Evolutionary conservation across 2,888 invertebrate genomes (phyloP), one percentile per base, ranked within the genome.

Genomic region (Tetrapedia diversipes): DNA sequence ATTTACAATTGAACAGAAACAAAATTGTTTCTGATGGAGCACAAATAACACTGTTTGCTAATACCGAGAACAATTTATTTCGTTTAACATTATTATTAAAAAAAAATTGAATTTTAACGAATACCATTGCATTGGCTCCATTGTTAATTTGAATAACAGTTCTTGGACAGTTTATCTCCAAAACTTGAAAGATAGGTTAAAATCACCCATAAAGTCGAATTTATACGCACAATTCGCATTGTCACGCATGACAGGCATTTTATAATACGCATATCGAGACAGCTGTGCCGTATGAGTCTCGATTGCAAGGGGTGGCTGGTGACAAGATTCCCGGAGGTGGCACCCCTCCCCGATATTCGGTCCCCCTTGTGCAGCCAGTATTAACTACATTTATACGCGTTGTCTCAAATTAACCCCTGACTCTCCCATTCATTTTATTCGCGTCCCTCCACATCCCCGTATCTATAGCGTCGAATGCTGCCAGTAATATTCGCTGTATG

Each of bases 331-430:
- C 76, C 74, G 82, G 82, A 86, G 86, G 83, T 81, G 83, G 81
- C 83, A 82, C 67, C 82, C 82, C 79, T 70, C 69, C 63, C 73
- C 73, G 66, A 79, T 76, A 69, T 71, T 47, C 51, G 41, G 53
- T 79, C 73, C 79, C 84, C 86, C 82, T n/a, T n/a, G n/a, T 80
- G 86, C 88, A 86, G 86, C 87, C 86, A 87, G 90, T 91, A 91
- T 91, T 91, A 91, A 91, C 90, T 91, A 90, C 91, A 91, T 90
- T 91, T 90, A 91, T 91, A 89, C 91, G 88, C 89, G 89, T 90
- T 90, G 91, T 90, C 88, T 90, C 90, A 89, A 90, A 91, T 91
- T 91, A 91, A 91, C 90, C 90, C 89, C 89, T 84, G 87, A 87
- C 86, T 87, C 82, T 80, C 71, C 81, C 77, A 84, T 87, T 87